A percentile compares a stretch with the other conserved stretches of the same genome.
These are phyloP conservation scores for Falco columbarius DNA, from an alignment of 2,797 vertebrate genomes.

Conservation along the genomic window DNA sequence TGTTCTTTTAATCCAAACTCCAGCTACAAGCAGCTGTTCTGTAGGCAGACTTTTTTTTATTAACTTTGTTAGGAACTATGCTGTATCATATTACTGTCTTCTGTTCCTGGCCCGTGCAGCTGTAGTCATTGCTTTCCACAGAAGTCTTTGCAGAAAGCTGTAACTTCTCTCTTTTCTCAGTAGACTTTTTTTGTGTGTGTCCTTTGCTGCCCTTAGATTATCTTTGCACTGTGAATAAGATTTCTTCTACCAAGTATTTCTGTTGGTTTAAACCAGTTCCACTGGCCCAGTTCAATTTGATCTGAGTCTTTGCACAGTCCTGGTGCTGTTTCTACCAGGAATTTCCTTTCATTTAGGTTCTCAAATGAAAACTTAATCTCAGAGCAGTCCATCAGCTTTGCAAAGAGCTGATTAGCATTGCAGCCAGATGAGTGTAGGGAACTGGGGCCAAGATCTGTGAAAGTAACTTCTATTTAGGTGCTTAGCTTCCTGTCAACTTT, in stretches of 20 bases:
- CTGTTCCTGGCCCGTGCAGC: constrained; percentile 58
- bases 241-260: background rate
- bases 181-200: background rate
- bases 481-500: constrained; percentile 24
- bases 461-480: constrained; percentile 18
- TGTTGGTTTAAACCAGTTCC: background rate
- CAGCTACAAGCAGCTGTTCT: constrained; percentile 80
- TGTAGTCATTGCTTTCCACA: constrained; percentile 72
- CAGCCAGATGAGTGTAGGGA: background rate
- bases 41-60: constrained; percentile 67
- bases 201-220: constrained; percentile 46
- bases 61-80: constrained; percentile 73
- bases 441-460: background rate
- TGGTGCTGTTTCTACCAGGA: background rate
- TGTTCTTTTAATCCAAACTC: constrained; percentile 66
- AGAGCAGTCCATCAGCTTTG: background rate
- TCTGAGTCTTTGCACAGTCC: background rate
- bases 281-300: background rate
- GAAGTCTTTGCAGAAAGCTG: constrained; percentile 54
- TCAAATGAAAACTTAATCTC: background rate
- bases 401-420: background rate
- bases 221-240: background rate
- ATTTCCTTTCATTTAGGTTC: constrained; percentile 2
- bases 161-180: constrained; percentile 33
- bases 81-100: constrained; percentile 72